These are phyloP conservation scores for Drosophila mercatorum DNA, from an alignment of 2,888 invertebrate species.

Conservation along the genomic window DNA sequence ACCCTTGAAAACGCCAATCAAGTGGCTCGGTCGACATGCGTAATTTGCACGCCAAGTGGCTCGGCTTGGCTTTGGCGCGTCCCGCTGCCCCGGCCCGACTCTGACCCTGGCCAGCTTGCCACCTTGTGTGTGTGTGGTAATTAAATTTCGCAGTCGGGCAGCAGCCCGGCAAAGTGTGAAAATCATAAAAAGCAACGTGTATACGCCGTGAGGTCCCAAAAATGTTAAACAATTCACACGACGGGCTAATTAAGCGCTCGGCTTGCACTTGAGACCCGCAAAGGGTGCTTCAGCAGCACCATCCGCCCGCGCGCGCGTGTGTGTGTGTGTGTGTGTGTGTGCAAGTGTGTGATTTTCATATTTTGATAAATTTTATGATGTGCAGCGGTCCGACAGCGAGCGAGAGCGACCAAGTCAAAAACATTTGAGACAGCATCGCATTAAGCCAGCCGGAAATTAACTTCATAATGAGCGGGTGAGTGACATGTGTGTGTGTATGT, in stretches of 20 bases:
- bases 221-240: constrained; percentile 78
- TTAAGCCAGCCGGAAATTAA: constrained; percentile 70
- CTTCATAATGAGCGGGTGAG: constrained; percentile 57
- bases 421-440: constrained; percentile 50
- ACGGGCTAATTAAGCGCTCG: constrained; percentile 74
- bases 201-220: constrained; percentile 74
- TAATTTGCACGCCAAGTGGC: constrained; percentile 76
- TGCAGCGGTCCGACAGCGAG: constrained; percentile 51
- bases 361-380: constrained; percentile 74
- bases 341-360: constrained; percentile 64
- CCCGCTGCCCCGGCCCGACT: neutral
- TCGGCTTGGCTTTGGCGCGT: constrained; percentile 11
- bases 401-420: constrained; percentile 36
- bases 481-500: constrained; percentile 21
- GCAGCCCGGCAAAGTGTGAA: constrained; percentile 69
- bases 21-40: constrained; percentile 73
- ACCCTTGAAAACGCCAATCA: constrained; percentile 77
- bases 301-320: neutral
- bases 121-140: constrained; percentile 49
- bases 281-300: constrained; percentile 45
- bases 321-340: constrained; percentile 14
- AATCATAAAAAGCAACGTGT: constrained; percentile 73
- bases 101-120: neutral
- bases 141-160: constrained; percentile 67
- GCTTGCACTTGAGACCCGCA: constrained; percentile 65